Evolutionary conservation across 2,113 vertebrate genomes (phyloP).

Genomic region (Grus americana): DNA sequence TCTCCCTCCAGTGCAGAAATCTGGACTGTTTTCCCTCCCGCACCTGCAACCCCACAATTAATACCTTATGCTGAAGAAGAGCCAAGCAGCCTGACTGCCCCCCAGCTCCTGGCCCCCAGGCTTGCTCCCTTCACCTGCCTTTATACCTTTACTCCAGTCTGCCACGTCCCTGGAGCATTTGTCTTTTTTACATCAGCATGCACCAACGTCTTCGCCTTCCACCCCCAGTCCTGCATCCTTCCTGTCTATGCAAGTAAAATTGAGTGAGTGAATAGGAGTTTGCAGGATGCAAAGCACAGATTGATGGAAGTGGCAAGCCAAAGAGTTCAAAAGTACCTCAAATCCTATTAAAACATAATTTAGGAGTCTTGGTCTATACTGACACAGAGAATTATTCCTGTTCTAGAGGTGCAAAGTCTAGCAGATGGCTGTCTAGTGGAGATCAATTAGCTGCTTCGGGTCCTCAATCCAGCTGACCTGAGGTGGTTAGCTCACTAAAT

Average conservation of each 20-base stretch:
- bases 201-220: background rate
- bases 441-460: background rate
- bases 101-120: fast-evolving
- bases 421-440: background rate
- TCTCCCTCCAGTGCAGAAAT: background rate
- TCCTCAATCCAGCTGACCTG: background rate
- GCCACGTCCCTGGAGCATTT: background rate
- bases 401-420: background rate
- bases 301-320: background rate
- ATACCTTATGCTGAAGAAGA: background rate
- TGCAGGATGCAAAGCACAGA: background rate
- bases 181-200: background rate
- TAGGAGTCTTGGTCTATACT: background rate
- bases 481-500: background rate
- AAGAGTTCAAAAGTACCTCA: background rate
- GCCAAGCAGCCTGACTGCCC: background rate
- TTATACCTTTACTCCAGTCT: background rate
- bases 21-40: background rate
- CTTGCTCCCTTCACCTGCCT: background rate
- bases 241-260: background rate
- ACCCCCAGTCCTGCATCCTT: background rate
- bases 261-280: background rate
- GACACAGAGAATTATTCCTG: background rate
- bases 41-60: background rate
- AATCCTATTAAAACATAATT: background rate